These are phyloP conservation scores for Cerastis rubricosa DNA, from an alignment of 2,888 invertebrate species.

Conservation along the genomic window DNA sequence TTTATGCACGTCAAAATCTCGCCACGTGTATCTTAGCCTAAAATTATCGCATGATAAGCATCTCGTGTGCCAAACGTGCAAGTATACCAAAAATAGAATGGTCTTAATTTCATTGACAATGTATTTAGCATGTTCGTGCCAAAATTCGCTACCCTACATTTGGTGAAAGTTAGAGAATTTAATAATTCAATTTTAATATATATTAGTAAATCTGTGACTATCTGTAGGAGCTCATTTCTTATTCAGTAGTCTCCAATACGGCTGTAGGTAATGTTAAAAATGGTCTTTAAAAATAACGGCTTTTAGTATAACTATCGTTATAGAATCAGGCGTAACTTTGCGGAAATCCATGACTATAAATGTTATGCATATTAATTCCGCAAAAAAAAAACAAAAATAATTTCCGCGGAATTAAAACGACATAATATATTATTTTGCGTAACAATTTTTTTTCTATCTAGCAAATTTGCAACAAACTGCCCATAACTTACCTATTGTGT, in stretches of 20 bases:
- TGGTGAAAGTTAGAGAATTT: constrained; percentile 7
- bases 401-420: too few species aligned
- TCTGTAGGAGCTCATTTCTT: not conserved
- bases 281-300: not conserved
- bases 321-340: too few species aligned
- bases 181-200: not conserved
- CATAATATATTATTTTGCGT: too few species aligned
- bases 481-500: not conserved
- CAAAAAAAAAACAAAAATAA: too few species aligned
- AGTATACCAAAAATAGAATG: constrained; percentile 40
- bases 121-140: constrained; percentile 39
- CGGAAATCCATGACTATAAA: too few species aligned
- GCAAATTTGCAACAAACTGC: not conserved
- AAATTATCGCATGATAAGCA: constrained; percentile 34
- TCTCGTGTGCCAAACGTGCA: constrained; percentile 43
- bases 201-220: not conserved
- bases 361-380: too few species aligned
- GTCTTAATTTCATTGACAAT: constrained; percentile 40
- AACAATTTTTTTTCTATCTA: not conserved
- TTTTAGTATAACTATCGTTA: not conserved
- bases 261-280: not conserved
- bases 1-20: not conserved
- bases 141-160: constrained; percentile 26
- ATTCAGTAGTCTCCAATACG: not conserved
- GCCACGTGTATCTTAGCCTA: constrained; percentile 48